Evolutionary conservation across 2,113 vertebrate genomes (phyloP).

Genomic region (Candoia aspera): DNA sequence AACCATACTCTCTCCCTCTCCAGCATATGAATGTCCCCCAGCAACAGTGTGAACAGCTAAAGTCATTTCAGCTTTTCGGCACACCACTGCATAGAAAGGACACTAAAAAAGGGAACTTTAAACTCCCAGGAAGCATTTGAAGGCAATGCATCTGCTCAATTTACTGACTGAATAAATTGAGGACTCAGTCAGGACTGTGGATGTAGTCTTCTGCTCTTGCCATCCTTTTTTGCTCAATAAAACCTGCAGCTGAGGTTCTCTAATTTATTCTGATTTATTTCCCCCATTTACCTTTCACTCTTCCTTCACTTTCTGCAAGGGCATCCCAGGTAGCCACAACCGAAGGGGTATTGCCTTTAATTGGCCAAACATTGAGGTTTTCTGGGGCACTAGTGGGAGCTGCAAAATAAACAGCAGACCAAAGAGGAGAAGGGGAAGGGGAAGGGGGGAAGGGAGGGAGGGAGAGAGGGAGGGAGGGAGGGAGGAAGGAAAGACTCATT

Average conservation of each 20-base stretch:
- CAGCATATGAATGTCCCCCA: neutral
- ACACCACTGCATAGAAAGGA: neutral
- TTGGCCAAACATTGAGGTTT: slow-evolving; percentile 89
- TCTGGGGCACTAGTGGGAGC: slow-evolving; percentile 91
- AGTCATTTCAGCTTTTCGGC: neutral
- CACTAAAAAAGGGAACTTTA: neutral
- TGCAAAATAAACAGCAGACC: slow-evolving; percentile 61
- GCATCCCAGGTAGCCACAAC: slow-evolving; percentile 92
- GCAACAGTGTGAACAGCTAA: neutral
- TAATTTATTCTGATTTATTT: slow-evolving; percentile 12
- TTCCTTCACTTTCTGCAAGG: slow-evolving; percentile 89
- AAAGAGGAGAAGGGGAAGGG: neutral
- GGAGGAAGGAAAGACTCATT: neutral
- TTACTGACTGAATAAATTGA: neutral
- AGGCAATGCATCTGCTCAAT: neutral
- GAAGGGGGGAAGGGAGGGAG: neutral
- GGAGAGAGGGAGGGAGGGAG: neutral
- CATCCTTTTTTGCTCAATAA: neutral
- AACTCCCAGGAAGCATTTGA: neutral
- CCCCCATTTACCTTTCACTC: slow-evolving; percentile 85
- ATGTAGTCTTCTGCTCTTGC: neutral
- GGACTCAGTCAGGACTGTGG: neutral
- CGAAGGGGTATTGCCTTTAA: slow-evolving; percentile 87
- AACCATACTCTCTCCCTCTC: neutral
- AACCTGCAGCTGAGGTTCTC: neutral